phyloP scores from a whole-genome alignment of 2,113 vertebrate genomes.

The Tachysurus vachellii region DNA sequence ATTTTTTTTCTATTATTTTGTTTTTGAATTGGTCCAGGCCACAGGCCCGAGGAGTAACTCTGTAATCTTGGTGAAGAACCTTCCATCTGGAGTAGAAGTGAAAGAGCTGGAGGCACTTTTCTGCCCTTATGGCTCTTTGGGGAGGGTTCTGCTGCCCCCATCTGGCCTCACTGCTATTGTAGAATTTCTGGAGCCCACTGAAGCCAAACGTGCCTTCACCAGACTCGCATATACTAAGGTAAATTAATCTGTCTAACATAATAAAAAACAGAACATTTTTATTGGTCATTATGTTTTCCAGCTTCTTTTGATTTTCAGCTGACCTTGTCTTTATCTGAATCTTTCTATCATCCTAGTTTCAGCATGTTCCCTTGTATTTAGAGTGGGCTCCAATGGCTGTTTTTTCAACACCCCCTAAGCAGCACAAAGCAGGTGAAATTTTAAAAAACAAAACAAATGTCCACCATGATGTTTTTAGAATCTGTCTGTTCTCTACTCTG shows the following conservation, averaged over 20 bases:
- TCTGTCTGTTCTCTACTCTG: not conserved
- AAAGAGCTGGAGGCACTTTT: slow-evolving; percentile 81
- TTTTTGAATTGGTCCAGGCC: slow-evolving; percentile 67
- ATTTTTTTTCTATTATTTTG: not conserved
- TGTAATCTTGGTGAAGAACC: slow-evolving; percentile 92
- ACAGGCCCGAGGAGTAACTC: slow-evolving; percentile 82
- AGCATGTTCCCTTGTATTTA: slow-evolving; percentile 82
- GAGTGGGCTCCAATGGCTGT: slow-evolving; percentile 92
- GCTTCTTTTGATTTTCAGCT: not conserved
- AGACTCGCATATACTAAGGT: slow-evolving; percentile 94
- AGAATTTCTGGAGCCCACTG: slow-evolving; percentile 89
- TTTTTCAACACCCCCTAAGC: slow-evolving; percentile 73
- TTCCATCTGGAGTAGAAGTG: slow-evolving; percentile 74
- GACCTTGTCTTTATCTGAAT: not conserved
- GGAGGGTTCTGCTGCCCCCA: slow-evolving; percentile 86
- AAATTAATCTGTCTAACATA: slow-evolving; percentile 9
- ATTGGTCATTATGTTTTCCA: not conserved
- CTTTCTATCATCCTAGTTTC: slow-evolving; percentile 62
- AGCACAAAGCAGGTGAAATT: slow-evolving; percentile 36
- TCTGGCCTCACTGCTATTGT: slow-evolving; percentile 88
- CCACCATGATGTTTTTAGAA: not conserved
- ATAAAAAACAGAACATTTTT: not conserved
- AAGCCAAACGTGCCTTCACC: slow-evolving; percentile 89
- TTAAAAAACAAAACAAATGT: not conserved
- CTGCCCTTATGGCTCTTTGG: slow-evolving; percentile 79